Base-by-base conservation (phyloP, 1,140 invertebrate species). In the Pogonognathellus flavescens region DNA sequence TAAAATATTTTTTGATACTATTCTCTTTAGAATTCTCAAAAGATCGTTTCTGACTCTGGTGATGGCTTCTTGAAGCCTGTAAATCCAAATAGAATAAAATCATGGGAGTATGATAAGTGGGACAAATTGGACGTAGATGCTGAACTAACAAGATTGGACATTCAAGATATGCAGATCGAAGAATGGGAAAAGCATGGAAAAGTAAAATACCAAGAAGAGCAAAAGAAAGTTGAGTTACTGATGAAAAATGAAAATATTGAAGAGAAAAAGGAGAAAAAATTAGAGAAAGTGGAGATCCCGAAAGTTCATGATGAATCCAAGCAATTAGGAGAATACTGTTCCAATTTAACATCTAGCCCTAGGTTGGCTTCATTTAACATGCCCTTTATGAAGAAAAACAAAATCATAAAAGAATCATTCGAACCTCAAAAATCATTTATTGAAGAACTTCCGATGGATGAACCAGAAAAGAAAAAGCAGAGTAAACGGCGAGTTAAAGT, bases 41-140 rank as follows among this genome's bases (percentile, higher is more conserved):
- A 62, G 11, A 20, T 20, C 11, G 22, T 82, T 1, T 7, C 53
- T 8, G 18, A 20, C n/a, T 55, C 59, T 57, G 31, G 22, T 13
- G 18, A 66, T 0, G 16, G 25, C 10, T 84, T 53, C n/a, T 10
- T 53, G n/a, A 50, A 70, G 49, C 85, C 85, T 8, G 31, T 72
- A 10, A 92, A 92, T 55, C 88, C 90, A 50, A n/a, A 88, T 11
- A 49, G 86, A 16, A 89, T 91, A 92, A 13, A 93, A 66, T 88
- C 87, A 91, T 88, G 88, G 7, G 93, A 94, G 88, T 95, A 95
- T 86, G 89, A 88, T 1, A 91, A 92, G 84, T 95, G 94, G 94
- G 93, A 94, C 89, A 94, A 94, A 89, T 94, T 93, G 89, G 94
- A 95, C 89, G 92, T 92, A 1, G 94, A 95, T 80, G 92, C 92